Evolutionary conservation across 2,888 invertebrate species (phyloP), one percentile per base, ranked within the genome.

Genomic region (Cecidostiba fungosa): DNA sequence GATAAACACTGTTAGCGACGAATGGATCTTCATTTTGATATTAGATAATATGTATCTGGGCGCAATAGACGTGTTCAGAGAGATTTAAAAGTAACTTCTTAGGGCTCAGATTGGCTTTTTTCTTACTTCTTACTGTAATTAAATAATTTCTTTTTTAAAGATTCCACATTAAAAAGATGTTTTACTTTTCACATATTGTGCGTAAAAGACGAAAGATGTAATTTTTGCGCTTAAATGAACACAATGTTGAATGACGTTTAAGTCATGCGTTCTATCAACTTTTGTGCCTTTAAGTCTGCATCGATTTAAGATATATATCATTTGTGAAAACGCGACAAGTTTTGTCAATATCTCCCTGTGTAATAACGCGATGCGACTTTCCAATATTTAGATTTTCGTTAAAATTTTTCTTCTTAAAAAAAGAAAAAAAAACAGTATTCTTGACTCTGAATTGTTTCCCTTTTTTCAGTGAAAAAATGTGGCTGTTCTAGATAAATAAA

Each of bases 31-130:
- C 91, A 91, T 91, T 92, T 91, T 90, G 89, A 91, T 91, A 91
- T 92, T 93, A 94, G 94, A 92, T 94, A 94, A 93, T 93, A 95
- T 95, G 95, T 95, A 95, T 94, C 93, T 95, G 93, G 94, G 94
- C 89, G 94, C 94, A 89, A 94, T 94, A 91, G 94, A 95, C 92
- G 94, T 94, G 89, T 95, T 95, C 93, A 94, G 94, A 95, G 94
- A 94, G 92, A 87, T 88, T 85, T 77, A 88, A 88, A 89, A 88
- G 80, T 88, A 32, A 69, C 88, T 87, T 87, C 88, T 88, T 92
- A 92, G 92, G 90, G 89, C 89, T 90, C 88, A 88, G 88, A 91
- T 91, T 90, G 90, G 90, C 90, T 90, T 90, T 87, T 88, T 87
- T 85, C 84, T 77, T 83, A 43, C 86, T 89, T 89, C 73, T 84